Conservation (phyloP, 1,140 invertebrate genomes). For the Caenorhabditis remanei region DNA sequence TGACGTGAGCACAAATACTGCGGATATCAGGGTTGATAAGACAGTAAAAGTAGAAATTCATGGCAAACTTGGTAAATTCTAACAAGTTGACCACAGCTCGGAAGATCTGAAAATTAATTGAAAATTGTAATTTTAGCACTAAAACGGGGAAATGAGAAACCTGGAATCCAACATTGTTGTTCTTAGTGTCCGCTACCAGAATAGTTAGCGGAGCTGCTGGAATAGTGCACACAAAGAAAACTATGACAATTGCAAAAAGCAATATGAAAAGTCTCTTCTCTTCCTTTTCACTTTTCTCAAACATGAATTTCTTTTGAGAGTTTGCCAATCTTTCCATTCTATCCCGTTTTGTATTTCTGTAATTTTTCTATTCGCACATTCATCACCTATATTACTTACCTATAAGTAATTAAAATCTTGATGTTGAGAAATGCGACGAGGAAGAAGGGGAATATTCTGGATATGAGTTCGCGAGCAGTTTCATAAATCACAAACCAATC, state of each 20-base stretch:
- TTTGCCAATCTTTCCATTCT: constrained; percentile 72
- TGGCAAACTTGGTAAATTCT: constrained; percentile 77
- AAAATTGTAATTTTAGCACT: neutral
- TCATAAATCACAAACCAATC: constrained; percentile 74
- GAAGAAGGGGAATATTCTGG: constrained; percentile 76
- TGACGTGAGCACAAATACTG: constrained; percentile 64
- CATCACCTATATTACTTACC: constrained; percentile 21
- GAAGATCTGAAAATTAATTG: constrained; percentile 71
- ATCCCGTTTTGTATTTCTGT: constrained; percentile 73
- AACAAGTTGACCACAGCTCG: constrained; percentile 74
- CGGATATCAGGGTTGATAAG: constrained; percentile 76
- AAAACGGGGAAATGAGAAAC: constrained; percentile 45
- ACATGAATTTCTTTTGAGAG: constrained; percentile 69
- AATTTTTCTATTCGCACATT: too few species aligned
- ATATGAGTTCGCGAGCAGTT: constrained; percentile 75
- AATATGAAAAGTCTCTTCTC: constrained; percentile 76
- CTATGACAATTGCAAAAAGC: constrained; percentile 76
- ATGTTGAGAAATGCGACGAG: constrained; percentile 76
- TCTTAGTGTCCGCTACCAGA: constrained; percentile 73
- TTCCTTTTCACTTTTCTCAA: constrained; percentile 76
- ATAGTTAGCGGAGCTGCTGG: constrained; percentile 77
- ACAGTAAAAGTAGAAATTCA: constrained; percentile 78
- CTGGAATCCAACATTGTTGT: constrained; percentile 74
- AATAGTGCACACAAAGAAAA: constrained; percentile 77
- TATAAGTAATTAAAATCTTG: constrained; percentile 75